Evolutionary conservation across 2,888 invertebrate species (phyloP).

Genomic region (Melanchra persicariae): DNA sequence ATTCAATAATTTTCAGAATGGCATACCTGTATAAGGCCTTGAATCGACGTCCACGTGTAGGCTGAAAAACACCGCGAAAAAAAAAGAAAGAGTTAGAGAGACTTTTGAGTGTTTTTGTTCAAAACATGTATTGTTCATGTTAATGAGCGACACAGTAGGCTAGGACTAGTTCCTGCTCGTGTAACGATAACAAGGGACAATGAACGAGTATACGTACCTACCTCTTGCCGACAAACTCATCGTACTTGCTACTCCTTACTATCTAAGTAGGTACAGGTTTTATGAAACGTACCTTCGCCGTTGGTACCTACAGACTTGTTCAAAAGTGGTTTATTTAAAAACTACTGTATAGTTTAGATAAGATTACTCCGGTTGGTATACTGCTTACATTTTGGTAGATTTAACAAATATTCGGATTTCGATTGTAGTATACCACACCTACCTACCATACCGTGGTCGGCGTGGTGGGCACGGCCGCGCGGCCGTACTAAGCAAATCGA

Average conservation of each 20-base stretch:
- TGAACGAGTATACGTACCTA: not conserved
- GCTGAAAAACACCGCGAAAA: not conserved
- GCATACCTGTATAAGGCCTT: not conserved
- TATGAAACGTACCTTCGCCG: constrained; percentile 3
- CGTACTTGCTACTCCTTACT: not conserved
- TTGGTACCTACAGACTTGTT: not conserved
- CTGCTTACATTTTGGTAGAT: too few species aligned
- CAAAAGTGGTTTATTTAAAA: not conserved
- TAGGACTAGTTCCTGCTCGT: constrained; percentile 24
- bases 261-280: constrained; percentile 23
- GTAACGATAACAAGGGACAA: constrained; percentile 41
- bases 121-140: constrained; percentile 14
- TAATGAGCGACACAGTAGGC: not conserved
- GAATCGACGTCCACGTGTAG: not conserved
- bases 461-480: too few species aligned
- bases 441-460: too few species aligned
- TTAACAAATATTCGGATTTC: too few species aligned
- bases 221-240: not conserved
- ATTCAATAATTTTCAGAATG: not conserved
- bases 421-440: too few species aligned
- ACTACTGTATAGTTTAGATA: not conserved
- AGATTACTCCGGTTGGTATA: too few species aligned
- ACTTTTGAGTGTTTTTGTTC: not conserved
- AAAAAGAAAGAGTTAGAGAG: too few species aligned
- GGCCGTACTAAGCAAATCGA: too few species aligned